Evolutionary conservation across 2,888 invertebrate genomes (phyloP), one percentile per base, ranked within the genome.

Genomic region (Stenoptilia bipunctidactyla): DNA sequence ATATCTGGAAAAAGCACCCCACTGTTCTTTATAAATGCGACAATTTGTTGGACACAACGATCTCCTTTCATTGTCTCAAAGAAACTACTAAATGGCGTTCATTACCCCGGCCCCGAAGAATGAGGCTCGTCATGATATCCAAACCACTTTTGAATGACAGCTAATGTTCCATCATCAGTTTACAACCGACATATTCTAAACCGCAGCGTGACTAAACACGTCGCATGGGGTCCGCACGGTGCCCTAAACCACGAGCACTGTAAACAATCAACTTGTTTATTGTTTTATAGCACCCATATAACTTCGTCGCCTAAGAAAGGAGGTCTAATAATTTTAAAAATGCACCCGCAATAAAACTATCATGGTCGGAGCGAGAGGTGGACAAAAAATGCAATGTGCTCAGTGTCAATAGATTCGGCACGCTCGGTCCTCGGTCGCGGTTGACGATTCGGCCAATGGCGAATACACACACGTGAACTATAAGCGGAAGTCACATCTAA

Each of bases 231-330:
- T 66, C 74, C 37, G 47, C 40, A 47, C 48, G 20, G 8, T 5
- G 20, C 20, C 8, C 20, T 3, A 58, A 58, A 63, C 66, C 65
- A 68, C 72, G 50, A 69, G 63, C 61, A 66, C 58, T 60, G 66
- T 72, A 75, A 76, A 79, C 77, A 76, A 77, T 73, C 56, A 50
- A 45, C 56, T 66, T 68, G 74, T 80, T 80, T 77, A 82, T 80
- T 77, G 73, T 82, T 82, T 82, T 77, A 82, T 73, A 64, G 66
- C 72, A 58, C 59, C 65, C 61, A 72, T 80, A 79, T 70, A 79
- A 71, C 73, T 62, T 65, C 52, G 67, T 64, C 68, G 60, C 62
- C 55, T 49, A 51, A 66, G 65, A 66, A 75, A 63, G 58, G 61
- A 65, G 55, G 58, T 42, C 61, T 62, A 66, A 72, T 74, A 61